Evolutionary conservation across 35 echinoderm and acorn worm genomes (phyloP).

Genomic region (Amphiura filiformis): DNA sequence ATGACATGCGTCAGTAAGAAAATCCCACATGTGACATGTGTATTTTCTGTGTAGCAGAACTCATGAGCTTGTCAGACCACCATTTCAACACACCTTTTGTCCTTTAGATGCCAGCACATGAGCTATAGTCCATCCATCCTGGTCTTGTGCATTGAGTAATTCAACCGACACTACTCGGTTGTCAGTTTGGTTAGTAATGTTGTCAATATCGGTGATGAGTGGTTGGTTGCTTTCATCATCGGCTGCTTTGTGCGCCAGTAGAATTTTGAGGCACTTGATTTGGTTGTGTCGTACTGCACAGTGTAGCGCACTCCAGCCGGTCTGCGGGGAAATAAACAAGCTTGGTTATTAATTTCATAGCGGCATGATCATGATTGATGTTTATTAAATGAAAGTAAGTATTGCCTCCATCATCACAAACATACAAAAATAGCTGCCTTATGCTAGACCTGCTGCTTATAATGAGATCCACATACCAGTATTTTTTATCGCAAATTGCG

Average conservation of each 20-base stretch:
- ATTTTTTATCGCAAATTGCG: too few species aligned
- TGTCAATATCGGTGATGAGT: slow-evolving; percentile 33
- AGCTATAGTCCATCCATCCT: slow-evolving; percentile 79
- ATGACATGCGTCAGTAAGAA: too few species aligned
- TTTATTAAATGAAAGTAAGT: not conserved
- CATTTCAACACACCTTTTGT: slow-evolving; percentile 43
- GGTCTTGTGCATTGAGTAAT: slow-evolving; percentile 55
- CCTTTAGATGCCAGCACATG: slow-evolving; percentile 72
- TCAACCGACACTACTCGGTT: slow-evolving; percentile 27
- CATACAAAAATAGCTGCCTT: too few species aligned
- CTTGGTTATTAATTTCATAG: not conserved
- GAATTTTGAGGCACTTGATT: slow-evolving; percentile 57
- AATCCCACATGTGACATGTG: too few species aligned
- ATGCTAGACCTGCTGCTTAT: too few species aligned
- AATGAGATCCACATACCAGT: too few species aligned
- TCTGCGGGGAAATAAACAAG: slow-evolving; percentile 25
- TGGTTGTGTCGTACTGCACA: slow-evolving; percentile 66
- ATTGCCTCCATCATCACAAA: too few species aligned
- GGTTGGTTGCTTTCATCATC: slow-evolving; percentile 14
- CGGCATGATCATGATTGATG: not conserved
- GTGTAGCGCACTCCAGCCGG: slow-evolving; percentile 77
- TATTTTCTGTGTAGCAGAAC: too few species aligned
- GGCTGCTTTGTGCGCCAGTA: slow-evolving; percentile 41
- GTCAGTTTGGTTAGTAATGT: slow-evolving; percentile 7
- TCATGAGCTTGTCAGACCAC: too few species aligned